Conservation (phyloP, 2,797 vertebrate species). For the Stomatorhinus walkeri region DNA sequence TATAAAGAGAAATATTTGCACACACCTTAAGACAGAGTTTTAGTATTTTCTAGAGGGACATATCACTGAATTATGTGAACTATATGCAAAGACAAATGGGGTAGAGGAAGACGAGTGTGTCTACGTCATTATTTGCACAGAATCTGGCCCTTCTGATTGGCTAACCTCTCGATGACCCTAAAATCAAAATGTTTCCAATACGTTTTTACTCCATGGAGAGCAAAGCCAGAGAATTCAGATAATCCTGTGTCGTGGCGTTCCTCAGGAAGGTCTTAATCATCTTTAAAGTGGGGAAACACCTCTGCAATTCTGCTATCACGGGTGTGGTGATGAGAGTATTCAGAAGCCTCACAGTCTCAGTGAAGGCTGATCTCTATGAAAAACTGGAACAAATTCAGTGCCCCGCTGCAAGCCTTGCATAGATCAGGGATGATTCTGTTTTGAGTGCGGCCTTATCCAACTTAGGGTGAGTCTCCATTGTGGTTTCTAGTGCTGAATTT, state of each 20-base stretch:
- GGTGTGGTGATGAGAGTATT: slow-evolving; percentile 1
- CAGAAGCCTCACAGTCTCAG: slow-evolving; percentile 14
- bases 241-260: slow-evolving; percentile 7
- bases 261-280: slow-evolving; percentile 22
- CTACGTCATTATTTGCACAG: too few relatives aligned
- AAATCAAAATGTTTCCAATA: not conserved
- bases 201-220: not conserved
- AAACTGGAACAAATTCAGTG: slow-evolving; percentile 15
- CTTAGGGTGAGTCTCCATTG: slow-evolving; percentile 17
- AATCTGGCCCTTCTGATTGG: not conserved
- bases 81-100: not conserved
- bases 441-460: slow-evolving; percentile 21
- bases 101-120: too few relatives aligned
- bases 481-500: slow-evolving; percentile 15
- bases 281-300: slow-evolving; percentile 19
- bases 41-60: not conserved
- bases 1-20: too few relatives aligned
- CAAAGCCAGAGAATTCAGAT: slow-evolving; percentile 3
- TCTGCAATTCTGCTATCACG: not conserved
- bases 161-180: not conserved
- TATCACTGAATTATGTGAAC: not conserved
- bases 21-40: too few relatives aligned
- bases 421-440: slow-evolving; percentile 28
- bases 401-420: slow-evolving; percentile 10
- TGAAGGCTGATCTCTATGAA: slow-evolving; percentile 14